Conservation (phyloP, 2,797 vertebrate species). For the Pitangus sulphuratus region DNA sequence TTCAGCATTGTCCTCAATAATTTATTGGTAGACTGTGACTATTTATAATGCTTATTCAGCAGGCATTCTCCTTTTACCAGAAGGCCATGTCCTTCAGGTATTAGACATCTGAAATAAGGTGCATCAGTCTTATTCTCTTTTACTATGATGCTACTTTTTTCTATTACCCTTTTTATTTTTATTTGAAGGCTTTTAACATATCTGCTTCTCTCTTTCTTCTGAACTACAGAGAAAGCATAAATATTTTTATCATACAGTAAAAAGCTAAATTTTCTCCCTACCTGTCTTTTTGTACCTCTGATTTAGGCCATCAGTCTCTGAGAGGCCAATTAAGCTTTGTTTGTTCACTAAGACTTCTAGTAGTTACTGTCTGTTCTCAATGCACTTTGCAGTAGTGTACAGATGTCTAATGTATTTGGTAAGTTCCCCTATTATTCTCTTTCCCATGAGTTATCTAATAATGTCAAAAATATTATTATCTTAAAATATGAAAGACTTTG, state of each 20-base stretch:
- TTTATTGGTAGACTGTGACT: background rate
- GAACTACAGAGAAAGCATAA: background rate
- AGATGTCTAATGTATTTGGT: background rate
- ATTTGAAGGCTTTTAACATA: background rate
- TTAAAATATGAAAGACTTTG: background rate
- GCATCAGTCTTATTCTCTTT: background rate
- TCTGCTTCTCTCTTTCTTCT: background rate
- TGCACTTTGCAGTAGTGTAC: background rate
- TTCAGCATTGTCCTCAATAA: background rate
- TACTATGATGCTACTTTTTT: background rate
- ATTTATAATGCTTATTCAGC: background rate
- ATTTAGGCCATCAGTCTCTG: slow-evolving; percentile 16
- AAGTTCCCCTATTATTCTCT: background rate
- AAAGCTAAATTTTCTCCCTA: background rate
- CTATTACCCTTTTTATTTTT: background rate
- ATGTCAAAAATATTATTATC: background rate
- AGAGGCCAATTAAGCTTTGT: slow-evolving; percentile 34
- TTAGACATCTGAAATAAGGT: background rate
- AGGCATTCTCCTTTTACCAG: background rate
- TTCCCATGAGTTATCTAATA: background rate
- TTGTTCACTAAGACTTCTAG: background rate
- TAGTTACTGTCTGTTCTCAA: background rate
- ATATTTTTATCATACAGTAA: background rate
- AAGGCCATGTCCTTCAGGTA: background rate
- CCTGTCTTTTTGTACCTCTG: background rate